A percentile compares a stretch with the other conserved stretches of the same genome.
phyloP scores from a whole-genome alignment of 2,113 vertebrate genomes.

The Galemys pyrenaicus region DNA sequence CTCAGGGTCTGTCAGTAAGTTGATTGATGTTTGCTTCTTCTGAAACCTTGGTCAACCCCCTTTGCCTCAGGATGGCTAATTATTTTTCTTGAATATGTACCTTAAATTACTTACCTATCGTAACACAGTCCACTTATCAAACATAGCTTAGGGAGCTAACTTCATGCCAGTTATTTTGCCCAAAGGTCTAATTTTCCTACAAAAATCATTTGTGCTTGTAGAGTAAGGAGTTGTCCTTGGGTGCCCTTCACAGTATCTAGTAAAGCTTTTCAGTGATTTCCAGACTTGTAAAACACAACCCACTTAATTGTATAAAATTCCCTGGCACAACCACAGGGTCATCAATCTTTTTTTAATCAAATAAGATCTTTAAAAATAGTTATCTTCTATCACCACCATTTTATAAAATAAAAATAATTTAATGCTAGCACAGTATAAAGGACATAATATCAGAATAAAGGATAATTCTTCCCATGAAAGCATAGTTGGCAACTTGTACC shows the following conservation, averaged over 20 bases:
- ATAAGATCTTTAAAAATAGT: slow-evolving; percentile 26
- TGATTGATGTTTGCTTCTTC: not conserved
- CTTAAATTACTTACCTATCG: not conserved
- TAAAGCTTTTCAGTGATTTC: not conserved
- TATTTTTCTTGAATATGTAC: not conserved
- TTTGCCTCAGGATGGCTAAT: not conserved
- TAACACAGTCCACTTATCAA: not conserved
- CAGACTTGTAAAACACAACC: not conserved
- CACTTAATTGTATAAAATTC: not conserved
- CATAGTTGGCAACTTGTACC: not conserved
- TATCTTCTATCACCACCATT: not conserved
- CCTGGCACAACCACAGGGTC: not conserved
- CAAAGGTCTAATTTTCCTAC: not conserved
- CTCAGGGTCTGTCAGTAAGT: not conserved
- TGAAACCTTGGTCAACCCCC: not conserved
- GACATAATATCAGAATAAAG: not conserved
- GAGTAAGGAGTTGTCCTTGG: not conserved
- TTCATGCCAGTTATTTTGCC: not conserved
- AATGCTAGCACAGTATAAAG: not conserved
- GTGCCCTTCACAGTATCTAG: not conserved
- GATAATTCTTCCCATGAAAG: not conserved
- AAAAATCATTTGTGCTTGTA: not conserved
- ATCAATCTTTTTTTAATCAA: not conserved
- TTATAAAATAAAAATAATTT: slow-evolving; percentile 21
- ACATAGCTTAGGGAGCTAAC: not conserved